Conservation (phyloP, 2,113 vertebrate genomes). For the Kobus ellipsiprymnus region DNA sequence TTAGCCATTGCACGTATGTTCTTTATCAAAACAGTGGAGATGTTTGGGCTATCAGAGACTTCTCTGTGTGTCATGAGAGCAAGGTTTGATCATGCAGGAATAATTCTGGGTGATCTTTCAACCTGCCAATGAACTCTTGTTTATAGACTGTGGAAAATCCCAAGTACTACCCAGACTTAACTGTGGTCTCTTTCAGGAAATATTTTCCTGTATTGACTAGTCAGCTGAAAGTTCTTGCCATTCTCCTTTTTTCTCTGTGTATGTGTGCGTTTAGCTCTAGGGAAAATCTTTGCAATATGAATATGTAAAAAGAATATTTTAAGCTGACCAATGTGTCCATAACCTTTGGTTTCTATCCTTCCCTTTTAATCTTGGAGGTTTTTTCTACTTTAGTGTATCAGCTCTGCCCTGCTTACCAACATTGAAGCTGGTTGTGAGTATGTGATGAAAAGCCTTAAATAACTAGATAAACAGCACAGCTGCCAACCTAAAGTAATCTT, state of each 20-base stretch:
- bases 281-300: not conserved
- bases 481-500: conserved; percentile 78
- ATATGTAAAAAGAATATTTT: not conserved
- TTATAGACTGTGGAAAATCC: not conserved
- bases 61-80: not conserved
- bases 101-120: not conserved
- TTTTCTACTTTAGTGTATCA: conserved; percentile 12
- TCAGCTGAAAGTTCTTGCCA: not conserved
- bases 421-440: conserved; percentile 62
- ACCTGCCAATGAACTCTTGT: not conserved
- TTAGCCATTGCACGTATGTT: not conserved
- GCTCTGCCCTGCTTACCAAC: conserved; percentile 1
- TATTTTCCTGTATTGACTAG: not conserved
- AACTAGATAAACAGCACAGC: conserved; percentile 78
- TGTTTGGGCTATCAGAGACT: not conserved
- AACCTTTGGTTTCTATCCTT: conserved; percentile 25
- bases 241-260: not conserved
- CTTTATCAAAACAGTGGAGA: not conserved
- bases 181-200: not conserved
- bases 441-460: conserved; percentile 78
- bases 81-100: not conserved
- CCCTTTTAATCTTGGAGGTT: not conserved
- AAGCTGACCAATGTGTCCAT: not conserved
- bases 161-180: not conserved
- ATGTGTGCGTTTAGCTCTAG: not conserved